Conservation (phyloP, 1,140 invertebrate genomes). For the Atta cephalotes region DNA sequence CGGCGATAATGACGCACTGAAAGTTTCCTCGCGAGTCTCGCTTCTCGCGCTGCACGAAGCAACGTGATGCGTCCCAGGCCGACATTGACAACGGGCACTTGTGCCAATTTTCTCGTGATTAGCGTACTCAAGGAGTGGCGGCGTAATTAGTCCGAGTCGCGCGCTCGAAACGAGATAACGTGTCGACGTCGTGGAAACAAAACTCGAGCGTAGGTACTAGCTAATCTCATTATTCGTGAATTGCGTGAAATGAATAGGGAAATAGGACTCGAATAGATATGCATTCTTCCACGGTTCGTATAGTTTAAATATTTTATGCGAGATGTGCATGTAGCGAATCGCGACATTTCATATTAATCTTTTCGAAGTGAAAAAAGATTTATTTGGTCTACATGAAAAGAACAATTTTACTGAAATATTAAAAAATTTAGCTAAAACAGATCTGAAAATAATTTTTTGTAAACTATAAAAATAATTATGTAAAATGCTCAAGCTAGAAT, state of each 20-base stretch:
- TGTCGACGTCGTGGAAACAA: constrained; percentile 42
- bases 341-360: background rate
- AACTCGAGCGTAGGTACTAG: constrained; percentile 37
- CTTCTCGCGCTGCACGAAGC: too few species aligned
- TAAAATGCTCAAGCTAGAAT: too few species aligned
- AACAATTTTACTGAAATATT: too few species aligned
- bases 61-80: background rate
- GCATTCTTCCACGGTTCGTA: background rate
- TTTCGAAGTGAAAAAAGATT: background rate
- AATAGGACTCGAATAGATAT: constrained; percentile 11
- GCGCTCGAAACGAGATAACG: constrained; percentile 39
- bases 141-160: constrained; percentile 47
- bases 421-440: too few species aligned
- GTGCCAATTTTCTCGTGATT: constrained; percentile 47
- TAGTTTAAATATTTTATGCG: background rate
- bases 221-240: constrained; percentile 51
- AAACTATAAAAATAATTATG: too few species aligned
- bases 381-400: background rate
- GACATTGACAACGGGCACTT: constrained; percentile 50
- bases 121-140: constrained; percentile 19
- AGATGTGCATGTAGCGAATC: background rate
- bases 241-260: constrained; percentile 47
- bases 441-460: too few species aligned
- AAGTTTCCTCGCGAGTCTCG: constrained; percentile 54
- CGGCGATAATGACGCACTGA: constrained; percentile 61